Evolutionary conservation across 1,140 invertebrate species (phyloP).

Genomic region (Condylostylus longicornis): DNA sequence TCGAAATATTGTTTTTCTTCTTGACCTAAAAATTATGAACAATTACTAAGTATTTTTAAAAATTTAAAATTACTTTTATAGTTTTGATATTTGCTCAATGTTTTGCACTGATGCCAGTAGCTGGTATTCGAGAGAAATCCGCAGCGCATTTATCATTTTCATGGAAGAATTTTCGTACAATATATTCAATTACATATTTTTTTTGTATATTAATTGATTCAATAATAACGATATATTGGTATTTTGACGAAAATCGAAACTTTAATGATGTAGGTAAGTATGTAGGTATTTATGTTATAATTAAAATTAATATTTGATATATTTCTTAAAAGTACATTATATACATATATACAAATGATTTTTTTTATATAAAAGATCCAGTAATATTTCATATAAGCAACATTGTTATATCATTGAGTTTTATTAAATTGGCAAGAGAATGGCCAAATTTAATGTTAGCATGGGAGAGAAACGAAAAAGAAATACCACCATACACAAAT

Average conservation of each 20-base stretch:
- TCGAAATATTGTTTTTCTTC: slow-evolving; percentile 1
- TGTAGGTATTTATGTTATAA: not conserved
- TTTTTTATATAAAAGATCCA: slow-evolving; percentile 19
- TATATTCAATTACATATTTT: slow-evolving; percentile 16
- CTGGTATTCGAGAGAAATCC: slow-evolving; percentile 17
- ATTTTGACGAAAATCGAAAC: slow-evolving; percentile 17
- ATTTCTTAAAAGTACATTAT: not conserved
- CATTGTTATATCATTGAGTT: slow-evolving; percentile 12
- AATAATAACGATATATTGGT: slow-evolving; percentile 14
- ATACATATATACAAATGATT: not conserved
- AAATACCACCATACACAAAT: slow-evolving; percentile 18
- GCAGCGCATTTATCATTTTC: slow-evolving; percentile 19
- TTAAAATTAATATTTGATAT: slow-evolving; percentile 1
- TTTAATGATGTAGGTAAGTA: slow-evolving; percentile 23
- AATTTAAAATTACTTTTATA: slow-evolving; percentile 5
- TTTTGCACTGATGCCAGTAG: slow-evolving; percentile 30
- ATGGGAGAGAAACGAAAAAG: slow-evolving; percentile 21
- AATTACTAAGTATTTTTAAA: not conserved
- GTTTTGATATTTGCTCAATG: slow-evolving; percentile 22
- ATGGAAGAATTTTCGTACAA: slow-evolving; percentile 20
- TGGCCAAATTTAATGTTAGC: slow-evolving; percentile 26
- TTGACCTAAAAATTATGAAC: not conserved
- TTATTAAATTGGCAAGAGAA: slow-evolving; percentile 18
- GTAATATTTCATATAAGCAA: slow-evolving; percentile 22
- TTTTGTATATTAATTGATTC: slow-evolving; percentile 10